Evolutionary conservation across 2,113 vertebrate species (phyloP), one percentile per base, ranked within the genome.

Genomic region (Nesogale talazaci): DNA sequence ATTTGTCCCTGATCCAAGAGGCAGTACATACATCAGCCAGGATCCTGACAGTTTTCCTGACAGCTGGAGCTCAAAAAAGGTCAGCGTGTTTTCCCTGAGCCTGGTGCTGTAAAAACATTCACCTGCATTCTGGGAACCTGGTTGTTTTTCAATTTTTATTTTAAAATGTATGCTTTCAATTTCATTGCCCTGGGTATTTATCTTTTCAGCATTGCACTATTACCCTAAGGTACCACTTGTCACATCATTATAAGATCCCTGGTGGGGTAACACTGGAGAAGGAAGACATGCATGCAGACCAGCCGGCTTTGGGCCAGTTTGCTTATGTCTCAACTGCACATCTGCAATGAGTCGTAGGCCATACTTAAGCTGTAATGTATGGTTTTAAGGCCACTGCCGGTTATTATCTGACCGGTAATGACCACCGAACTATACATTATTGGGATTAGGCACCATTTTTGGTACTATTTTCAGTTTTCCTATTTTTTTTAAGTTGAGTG

Each of bases 401-500:
- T 96, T 95, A 83, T 98, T 97, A 97, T 95, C 89, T 83, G 72
- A 72, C 94, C 80, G 92, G 96, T 98, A 98, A 97, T 97, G 96
- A 96, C 94, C 75, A 82, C 95, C 93, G 95, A 97, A 88, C 75
- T 31, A 46, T 95, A 59, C 94, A 90, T 97, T 96, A 97, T 90
- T 97, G 92, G 95, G 92, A 57, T 96, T 96, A 96, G 78, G 90
- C 96, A 94, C 85, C 31, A 83, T 3, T 95, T 97, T 95, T 95
- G 46, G 93, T 90, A 76, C 94, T 97, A 91, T 38, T 97, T 97
- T 96, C 25, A 19, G 72, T 96, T 98, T 97, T 77, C 83, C 63
- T 61, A 61, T 61, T 61, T 61, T 20, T 96, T 96, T 97, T 97
- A 95, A 52, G 46, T 92, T 95, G 95, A 97, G 72, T 83, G 83